Evolutionary conservation across 2,888 invertebrate species (phyloP).

Genomic region (Ochropacha duplaris): DNA sequence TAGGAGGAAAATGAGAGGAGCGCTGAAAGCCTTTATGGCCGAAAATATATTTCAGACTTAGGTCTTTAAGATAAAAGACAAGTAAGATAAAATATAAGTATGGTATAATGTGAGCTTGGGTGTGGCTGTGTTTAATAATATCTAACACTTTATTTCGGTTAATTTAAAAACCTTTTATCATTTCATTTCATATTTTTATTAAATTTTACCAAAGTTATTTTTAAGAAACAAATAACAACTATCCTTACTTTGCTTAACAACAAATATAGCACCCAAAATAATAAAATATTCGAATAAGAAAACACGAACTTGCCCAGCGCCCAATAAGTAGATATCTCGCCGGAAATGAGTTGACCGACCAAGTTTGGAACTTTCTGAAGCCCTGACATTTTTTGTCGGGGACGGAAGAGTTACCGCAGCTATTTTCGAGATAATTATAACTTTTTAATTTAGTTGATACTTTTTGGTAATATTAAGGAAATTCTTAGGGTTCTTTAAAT

Average conservation of each 20-base stretch:
- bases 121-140: neutral
- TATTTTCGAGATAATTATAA: slow-evolving; percentile 4
- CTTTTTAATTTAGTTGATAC: slow-evolving; percentile 3
- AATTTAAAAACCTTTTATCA: no score
- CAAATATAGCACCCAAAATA: no score
- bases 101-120: neutral
- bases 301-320: neutral
- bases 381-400: neutral
- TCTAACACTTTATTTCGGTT: neutral
- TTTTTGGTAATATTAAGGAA: neutral
- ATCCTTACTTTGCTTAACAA: neutral
- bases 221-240: neutral
- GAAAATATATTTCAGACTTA: slow-evolving; percentile 19
- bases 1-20: slow-evolving; percentile 19
- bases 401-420: neutral
- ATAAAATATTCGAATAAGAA: neutral
- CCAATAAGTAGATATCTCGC: neutral
- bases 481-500: neutral
- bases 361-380: neutral
- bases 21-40: slow-evolving; percentile 21
- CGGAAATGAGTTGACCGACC: neutral
- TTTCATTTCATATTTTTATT: no score
- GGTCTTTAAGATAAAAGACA: neutral
- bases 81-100: neutral
- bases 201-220: no score